Conservation (phyloP, 2,113 vertebrate species). For the Abramis brama region DNA sequence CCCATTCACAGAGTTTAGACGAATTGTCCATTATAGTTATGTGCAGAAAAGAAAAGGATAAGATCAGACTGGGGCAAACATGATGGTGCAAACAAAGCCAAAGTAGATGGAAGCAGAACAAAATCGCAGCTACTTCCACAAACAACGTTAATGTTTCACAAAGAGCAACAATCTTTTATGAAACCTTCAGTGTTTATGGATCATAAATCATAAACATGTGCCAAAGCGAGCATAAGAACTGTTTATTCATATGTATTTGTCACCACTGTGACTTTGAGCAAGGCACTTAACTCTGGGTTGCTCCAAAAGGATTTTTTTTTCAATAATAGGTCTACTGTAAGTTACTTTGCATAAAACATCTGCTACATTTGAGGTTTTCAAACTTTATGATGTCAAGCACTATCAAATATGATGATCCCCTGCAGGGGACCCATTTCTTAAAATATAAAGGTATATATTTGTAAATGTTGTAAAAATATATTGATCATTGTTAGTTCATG, state of each 20-base stretch:
- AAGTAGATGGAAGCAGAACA: neutral
- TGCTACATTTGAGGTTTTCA: neutral
- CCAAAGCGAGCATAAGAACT: neutral
- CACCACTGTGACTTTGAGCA: neutral
- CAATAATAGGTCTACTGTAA: neutral
- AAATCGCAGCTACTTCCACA: neutral
- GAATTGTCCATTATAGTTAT: constrained; percentile 27
- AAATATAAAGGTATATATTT: neutral
- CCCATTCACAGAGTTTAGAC: constrained; percentile 25
- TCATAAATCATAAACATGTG: neutral
- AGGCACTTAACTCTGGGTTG: neutral
- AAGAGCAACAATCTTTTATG: neutral
- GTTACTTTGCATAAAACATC: neutral
- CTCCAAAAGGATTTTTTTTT: neutral
- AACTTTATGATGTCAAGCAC: neutral
- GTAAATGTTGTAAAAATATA: too few relatives aligned
- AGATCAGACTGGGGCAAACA: constrained; percentile 7
- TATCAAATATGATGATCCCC: neutral
- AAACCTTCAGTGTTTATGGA: neutral
- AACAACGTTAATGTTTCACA: neutral
- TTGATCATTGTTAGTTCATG: neutral
- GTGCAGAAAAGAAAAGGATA: neutral
- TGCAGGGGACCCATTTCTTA: neutral
- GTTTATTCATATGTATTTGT: neutral
- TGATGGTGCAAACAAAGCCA: neutral